Base-by-base conservation (phyloP, 2,888 invertebrate genomes). In the Drosophila lutescens region DNA sequence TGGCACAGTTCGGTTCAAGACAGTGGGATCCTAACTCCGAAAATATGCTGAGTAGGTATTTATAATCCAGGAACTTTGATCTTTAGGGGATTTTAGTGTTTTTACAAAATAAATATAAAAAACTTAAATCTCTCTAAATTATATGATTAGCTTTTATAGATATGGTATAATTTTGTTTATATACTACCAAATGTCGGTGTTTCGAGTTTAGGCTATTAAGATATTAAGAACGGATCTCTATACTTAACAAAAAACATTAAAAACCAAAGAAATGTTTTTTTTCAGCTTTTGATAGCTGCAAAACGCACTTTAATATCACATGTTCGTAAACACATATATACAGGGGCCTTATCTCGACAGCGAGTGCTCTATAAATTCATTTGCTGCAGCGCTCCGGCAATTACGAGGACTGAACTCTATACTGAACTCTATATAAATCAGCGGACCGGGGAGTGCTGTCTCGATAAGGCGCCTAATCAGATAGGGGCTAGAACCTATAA, bases 361-460 rank as follows among this genome's bases (percentile, higher is more conserved):
- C 13, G n/a, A 44, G 26, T 36, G 46, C 32, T 65, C 53, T 23
- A 63, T 65, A 65, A 65, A 65, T 53, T 53, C 44, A 38, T 15
- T 38, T 7, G 56, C n/a, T 43, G 44, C 65, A 34, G 17, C n/a
- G 51, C 30, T 38, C 3, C 13, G 32, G 61, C 49, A 41, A 58
- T 58, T 41, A 41, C 59, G 32, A 13, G 26, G 20, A 17, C 65
- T 59, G 65, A 63, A 46, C 53, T 54, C 34, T 38, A 53, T 63
- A 17, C 65, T 59, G 65, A 63, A 46, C 53, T 54, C 34, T 38
- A 53, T 63, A 63, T 63, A 65, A 65, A 53, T 65, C 53, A 63
- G 54, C 65, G 38, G 54, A 36, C 46, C 32, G 38, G 30, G n/a
- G 32, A 59, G 41, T 23, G 58, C 58, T 41, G 54, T 23, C 58